Base-by-base conservation (phyloP, 2,888 invertebrate genomes). In the Patella depressa region DNA sequence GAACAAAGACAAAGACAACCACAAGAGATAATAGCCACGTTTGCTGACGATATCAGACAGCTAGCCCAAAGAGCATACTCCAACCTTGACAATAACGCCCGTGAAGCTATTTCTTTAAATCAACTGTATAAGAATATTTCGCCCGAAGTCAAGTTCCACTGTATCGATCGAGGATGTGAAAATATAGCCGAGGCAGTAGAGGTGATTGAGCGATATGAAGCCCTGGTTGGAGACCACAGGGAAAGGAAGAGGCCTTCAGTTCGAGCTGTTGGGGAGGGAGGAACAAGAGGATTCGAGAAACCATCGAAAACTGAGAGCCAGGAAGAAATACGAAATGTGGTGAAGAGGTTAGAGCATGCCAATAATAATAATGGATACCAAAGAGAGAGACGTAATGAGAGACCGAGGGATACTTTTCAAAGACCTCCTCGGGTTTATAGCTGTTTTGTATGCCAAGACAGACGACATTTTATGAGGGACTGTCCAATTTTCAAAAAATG, bases 151-250 rank as follows among this genome's bases (percentile, higher is more conserved):
- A 73, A 73, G 54, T 55, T 53, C 19, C 53, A 34, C n/a, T 73
- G 73, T 19, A 73, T 73, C 17, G 73, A 73, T 73, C n/a, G 73
- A 55, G 55, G 34, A n/a, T 73, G 73, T 73, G 9, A 55, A 24
- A 19, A 57, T 73, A 24, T 73, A 19, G 55, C 55, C 15, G 57
- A 73, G 55, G 73, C 54, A 53, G 57, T 73, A 17, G 69, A 65
- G 11, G 45, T 65, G 17, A 74, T 74, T 29, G 74, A 45, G 29
- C 19, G 74, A 59, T 65, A 74, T 74, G 74, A 74, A 69, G 45
- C 74, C 14, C 29, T 74, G 12, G 57, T 69, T 15, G 69, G 57
- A 15, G 74, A 74, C 5, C 14, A 34, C n/a, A 59, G 19, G 70
- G 69, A 69, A 11, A 74, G 45, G 53, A 45, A 45, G 34, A 74